Evolutionary conservation across 2,888 invertebrate species (phyloP).

Genomic region (Apotomis capreana): DNA sequence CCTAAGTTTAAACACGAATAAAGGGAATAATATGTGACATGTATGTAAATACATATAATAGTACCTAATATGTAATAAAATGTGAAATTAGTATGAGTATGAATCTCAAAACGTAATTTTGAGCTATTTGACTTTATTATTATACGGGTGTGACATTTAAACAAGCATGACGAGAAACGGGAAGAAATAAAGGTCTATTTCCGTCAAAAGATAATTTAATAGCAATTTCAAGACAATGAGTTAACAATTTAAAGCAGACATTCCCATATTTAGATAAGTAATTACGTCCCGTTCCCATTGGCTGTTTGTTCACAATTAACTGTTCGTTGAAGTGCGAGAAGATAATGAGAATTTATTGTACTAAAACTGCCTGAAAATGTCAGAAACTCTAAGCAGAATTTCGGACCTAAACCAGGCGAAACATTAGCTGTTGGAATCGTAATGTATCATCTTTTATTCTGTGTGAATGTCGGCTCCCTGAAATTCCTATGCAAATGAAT

Average conservation of each 20-base stretch:
- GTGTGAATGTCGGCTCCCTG: constrained; percentile 41
- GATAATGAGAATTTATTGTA: constrained; percentile 33
- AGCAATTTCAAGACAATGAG: not conserved
- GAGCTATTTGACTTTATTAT: no score
- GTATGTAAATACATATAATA: no score
- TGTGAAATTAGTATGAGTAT: no score
- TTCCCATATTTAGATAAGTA: constrained; percentile 21
- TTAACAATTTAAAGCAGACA: constrained; percentile 13
- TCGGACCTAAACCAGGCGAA: not conserved
- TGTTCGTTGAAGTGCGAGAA: constrained; percentile 18
- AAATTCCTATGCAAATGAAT: constrained; percentile 63
- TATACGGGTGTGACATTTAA: no score
- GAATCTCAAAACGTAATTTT: no score
- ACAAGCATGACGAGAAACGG: not conserved
- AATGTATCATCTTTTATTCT: constrained; percentile 40
- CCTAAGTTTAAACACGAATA: no score
- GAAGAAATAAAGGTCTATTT: not conserved
- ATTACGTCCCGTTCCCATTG: constrained; percentile 6
- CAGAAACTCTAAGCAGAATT: not conserved
- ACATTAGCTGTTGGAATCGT: constrained; percentile 1
- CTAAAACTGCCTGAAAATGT: not conserved
- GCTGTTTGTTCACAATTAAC: constrained; percentile 32
- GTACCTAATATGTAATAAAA: no score
- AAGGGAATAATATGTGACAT: no score
- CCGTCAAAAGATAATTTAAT: not conserved